Evolutionary conservation across 1,140 invertebrate species (phyloP).

Genomic region (Tetramorium simillimum): DNA sequence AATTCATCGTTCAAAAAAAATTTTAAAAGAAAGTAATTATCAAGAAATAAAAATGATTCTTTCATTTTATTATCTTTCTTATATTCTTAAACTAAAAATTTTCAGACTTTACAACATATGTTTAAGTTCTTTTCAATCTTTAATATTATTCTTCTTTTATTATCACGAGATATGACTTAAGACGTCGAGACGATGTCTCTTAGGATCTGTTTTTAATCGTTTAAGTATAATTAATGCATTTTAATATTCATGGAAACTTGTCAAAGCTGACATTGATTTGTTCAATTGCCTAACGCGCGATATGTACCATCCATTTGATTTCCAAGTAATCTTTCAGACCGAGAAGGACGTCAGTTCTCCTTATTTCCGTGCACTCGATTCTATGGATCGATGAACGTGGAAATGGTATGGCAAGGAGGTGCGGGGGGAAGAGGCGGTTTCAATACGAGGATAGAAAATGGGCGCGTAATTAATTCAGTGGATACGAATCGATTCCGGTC

Average conservation of each 20-base stretch:
- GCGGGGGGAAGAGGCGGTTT: conserved; percentile 46
- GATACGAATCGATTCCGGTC: conserved; percentile 70
- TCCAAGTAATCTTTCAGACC: conserved; percentile 61
- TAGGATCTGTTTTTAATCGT: neutral
- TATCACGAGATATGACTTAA: neutral
- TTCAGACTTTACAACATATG: neutral
- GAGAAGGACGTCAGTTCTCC: conserved; percentile 59
- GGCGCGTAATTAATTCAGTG: conserved; percentile 76
- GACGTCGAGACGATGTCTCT: neutral
- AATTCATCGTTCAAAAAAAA: neutral
- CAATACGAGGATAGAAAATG: conserved; percentile 73
- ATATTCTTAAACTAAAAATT: neutral
- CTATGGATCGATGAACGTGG: conserved; percentile 69
- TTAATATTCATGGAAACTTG: conserved; percentile 11
- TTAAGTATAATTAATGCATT: neutral
- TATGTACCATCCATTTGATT: conserved; percentile 47
- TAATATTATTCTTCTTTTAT: conserved; percentile 18
- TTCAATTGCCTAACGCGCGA: conserved; percentile 2
- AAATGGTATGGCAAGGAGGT: conserved; percentile 60
- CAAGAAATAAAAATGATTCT: neutral
- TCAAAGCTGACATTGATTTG: conserved; percentile 33
- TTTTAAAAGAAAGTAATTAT: neutral
- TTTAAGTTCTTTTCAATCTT: neutral
- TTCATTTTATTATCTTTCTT: neutral
- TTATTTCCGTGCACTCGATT: conserved; percentile 70